Conservation (phyloP, 1,140 invertebrate genomes). For the honey bee (Apis mellifera) region Amel_HAv3.1 CM009935.2:7953501-7954000, state of each 20-base stretch:
- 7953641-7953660: slow-evolving; percentile 59
- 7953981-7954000: slow-evolving; percentile 78
- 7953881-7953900: slow-evolving; percentile 80
- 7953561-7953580: background rate
- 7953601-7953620: slow-evolving; percentile 61
- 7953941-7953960: slow-evolving; percentile 80
- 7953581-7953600: slow-evolving; percentile 54
- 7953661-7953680: slow-evolving; percentile 67
- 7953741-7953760: slow-evolving; percentile 19
- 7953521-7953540: too few relatives aligned
- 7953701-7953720: slow-evolving; percentile 73
- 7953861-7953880: slow-evolving; percentile 78
- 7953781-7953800: slow-evolving; percentile 36
- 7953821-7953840: slow-evolving; percentile 48
- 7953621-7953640: slow-evolving; percentile 72
- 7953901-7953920: slow-evolving; percentile 81
- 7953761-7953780: slow-evolving; percentile 23
- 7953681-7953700: slow-evolving; percentile 68
- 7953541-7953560: slow-evolving; percentile 22
- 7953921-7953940: slow-evolving; percentile 76
- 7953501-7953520: slow-evolving; percentile 14
- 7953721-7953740: slow-evolving; percentile 25
- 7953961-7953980: slow-evolving; percentile 80
- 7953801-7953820: slow-evolving; percentile 44
- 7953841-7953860: slow-evolving; percentile 48